Percentiles rank a stretch among this genome's conserved stretches.
phyloP scores from a whole-genome alignment of 2,888 invertebrate species.

The Saturnia japonica region DNA sequence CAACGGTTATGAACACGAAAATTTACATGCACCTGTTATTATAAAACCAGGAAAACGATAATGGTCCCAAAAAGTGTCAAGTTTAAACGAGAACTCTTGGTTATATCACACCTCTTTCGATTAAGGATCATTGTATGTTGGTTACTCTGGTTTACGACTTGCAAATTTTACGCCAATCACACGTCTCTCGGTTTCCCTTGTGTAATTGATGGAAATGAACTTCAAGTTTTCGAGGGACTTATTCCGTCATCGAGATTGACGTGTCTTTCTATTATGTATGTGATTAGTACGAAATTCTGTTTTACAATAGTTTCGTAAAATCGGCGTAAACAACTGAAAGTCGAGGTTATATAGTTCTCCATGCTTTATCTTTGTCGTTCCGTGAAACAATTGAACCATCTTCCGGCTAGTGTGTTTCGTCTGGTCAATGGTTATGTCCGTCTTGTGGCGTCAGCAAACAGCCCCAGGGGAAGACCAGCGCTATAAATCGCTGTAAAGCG shows the following conservation, averaged over 20 bases:
- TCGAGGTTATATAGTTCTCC: too few relatives aligned
- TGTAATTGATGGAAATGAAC: slow-evolving; percentile 44
- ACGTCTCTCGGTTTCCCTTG: slow-evolving; percentile 26
- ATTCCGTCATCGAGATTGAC: neutral
- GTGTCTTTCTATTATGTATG: neutral
- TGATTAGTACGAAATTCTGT: neutral
- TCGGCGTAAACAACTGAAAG: too few relatives aligned
- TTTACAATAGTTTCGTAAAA: too few relatives aligned
- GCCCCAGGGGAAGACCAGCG: too few relatives aligned
- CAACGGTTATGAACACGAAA: slow-evolving; percentile 10
- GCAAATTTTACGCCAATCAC: slow-evolving; percentile 37
- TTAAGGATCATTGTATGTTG: neutral
- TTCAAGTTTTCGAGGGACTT: neutral
- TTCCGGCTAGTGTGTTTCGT: too few relatives aligned
- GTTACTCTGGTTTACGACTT: slow-evolving; percentile 18
- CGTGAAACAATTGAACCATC: too few relatives aligned
- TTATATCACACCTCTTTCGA: neutral
- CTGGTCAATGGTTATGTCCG: too few relatives aligned
- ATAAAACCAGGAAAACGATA: slow-evolving; percentile 12
- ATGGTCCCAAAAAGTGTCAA: neutral
- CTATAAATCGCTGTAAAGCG: too few relatives aligned
- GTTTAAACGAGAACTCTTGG: slow-evolving; percentile 9
- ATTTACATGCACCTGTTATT: slow-evolving; percentile 19
- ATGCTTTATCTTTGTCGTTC: too few relatives aligned
- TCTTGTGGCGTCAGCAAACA: too few relatives aligned